Evolutionary conservation across 2,797 vertebrate genomes (phyloP), one percentile per base, ranked within the genome.

Genomic region (Acipenser ruthenus): DNA sequence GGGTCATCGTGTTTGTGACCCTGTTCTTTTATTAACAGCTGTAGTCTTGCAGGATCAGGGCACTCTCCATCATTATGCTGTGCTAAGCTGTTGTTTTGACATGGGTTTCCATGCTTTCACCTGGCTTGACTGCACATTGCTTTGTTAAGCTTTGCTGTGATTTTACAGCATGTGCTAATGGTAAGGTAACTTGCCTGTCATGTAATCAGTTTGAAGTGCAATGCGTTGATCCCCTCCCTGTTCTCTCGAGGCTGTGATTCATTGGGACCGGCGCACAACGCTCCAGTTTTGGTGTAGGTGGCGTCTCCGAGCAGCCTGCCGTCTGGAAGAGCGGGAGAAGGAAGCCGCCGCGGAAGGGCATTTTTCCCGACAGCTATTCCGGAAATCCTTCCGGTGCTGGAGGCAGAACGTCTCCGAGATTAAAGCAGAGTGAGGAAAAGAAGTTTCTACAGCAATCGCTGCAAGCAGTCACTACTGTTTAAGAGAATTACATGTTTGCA

Each of bases 161-260:
- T 37, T 37, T 37, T 37, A 37, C 23, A 3, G 23, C 23, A 37
- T 37, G 23, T 37, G 23, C 23, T 37, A 37, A 37, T 37, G 23
- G 4, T 37, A 37, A 4, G 23, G 4, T 37, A 37, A 37, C 23
- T 37, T 37, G 23, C 23, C 23, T 37, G 23, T 37, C 23, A 37
- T 37, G 23, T 37, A 1, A 37, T 37, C 23, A 37, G 23, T 37
- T 37, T 37, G 23, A 37, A 37, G 23, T 37, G 23, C 23, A 37
- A 37, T 37, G 23, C 23, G 2, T 37, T 37, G 23, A 37, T 37
- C 23, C 6, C 0, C 8, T 63, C 3, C 49, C 1, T 75, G 61
- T 52, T 49, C 67, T 10, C 10, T 18, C 50, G 61, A 98, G 95
- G 95, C 95, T 13, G 66, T 90, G 59, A 76, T 91, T 49, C 91